Base-by-base conservation (phyloP, 2,888 invertebrate genomes). In the Mythimna impura region DNA sequence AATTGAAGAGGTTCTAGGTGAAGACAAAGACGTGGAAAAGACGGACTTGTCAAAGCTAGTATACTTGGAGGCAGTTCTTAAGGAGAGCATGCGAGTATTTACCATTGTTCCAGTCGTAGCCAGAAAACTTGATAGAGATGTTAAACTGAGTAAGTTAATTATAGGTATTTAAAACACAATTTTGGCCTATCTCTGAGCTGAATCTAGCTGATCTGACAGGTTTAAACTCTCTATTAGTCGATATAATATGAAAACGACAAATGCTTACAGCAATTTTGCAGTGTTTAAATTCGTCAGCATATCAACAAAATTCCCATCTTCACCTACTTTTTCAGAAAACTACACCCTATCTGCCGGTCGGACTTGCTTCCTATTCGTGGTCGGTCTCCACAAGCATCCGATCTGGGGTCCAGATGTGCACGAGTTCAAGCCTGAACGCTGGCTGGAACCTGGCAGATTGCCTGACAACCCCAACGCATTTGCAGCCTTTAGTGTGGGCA, bases 51-150 rank as follows among this genome's bases (percentile, higher is more conserved):
- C 91, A 0, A 88, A 89, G 55, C 65, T 95, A 73, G 88, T 92
- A 7, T 95, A 93, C 69, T 70, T 93, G 43, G 94, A 95, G 50
- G 93, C 94, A 0, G 92, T 94, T 6, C 79, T 95, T 20, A 94
- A 94, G 66, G 94, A 95, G 73, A 90, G 91, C 54, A 90, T 94
- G 89, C 84, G 94, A 36, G 71, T 93, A 3, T 92, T 91, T 77
- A 91, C 92, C 14, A 91, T 94, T 3, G 93, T 89, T 3, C 94
- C 94, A 0, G 88, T 93, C 0, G 86, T 92, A 1, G 92, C 91
- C 0, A 86, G 94, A 52, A 85, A 87, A 61, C 81, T 93, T 3
- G 92, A 93, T 43, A 89, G 82, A 67, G 90, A 94, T 81, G 88
- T 95, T 0, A 90, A 92, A 80, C 88, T 95, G 2, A 93, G 94